These are phyloP conservation scores for Lampris megalopsis DNA, from an alignment of 2,113 vertebrate genomes.

Conservation along the genomic window DNA sequence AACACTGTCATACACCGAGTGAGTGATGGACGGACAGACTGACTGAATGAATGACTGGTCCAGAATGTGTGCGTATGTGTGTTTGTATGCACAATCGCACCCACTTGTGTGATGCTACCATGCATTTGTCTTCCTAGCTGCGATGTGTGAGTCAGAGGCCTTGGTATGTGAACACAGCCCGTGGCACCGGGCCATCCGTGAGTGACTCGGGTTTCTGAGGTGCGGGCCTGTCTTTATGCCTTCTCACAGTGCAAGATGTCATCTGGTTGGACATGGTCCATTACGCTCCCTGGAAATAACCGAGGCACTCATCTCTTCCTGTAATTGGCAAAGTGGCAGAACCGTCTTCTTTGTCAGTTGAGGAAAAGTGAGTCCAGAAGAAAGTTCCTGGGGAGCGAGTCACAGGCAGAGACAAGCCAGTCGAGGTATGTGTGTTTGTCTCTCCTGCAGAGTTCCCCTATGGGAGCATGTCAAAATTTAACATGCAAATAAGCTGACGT, in stretches of 20 bases:
- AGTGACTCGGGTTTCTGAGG: slow-evolving; percentile 24
- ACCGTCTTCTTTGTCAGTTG: not conserved
- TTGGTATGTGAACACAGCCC: not conserved
- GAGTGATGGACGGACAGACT: not conserved
- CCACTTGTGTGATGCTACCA: too few relatives aligned
- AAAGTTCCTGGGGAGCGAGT: not conserved
- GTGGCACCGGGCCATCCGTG: not conserved
- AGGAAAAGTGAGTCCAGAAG: slow-evolving; percentile 1
- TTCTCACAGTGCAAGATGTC: slow-evolving; percentile 11
- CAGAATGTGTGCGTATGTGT: not conserved
- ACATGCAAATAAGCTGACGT: too few relatives aligned
- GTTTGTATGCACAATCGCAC: slow-evolving; percentile 13
- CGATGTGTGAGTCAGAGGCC: slow-evolving; percentile 13
- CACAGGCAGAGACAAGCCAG: not conserved
- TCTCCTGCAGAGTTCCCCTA: not conserved
- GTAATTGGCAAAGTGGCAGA: not conserved
- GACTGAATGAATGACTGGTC: slow-evolving; percentile 4
- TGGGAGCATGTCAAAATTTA: too few relatives aligned
- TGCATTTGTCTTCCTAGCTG: not conserved
- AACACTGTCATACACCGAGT: not conserved
- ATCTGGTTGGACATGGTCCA: slow-evolving; percentile 15
- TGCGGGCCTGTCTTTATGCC: slow-evolving; percentile 21
- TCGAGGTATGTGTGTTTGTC: not conserved
- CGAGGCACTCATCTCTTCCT: not conserved
- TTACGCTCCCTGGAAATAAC: not conserved